Evolutionary conservation across 2,888 invertebrate species (phyloP), one percentile per base, ranked within the genome.

Genomic region (Rhaphigaster nebulosa): DNA sequence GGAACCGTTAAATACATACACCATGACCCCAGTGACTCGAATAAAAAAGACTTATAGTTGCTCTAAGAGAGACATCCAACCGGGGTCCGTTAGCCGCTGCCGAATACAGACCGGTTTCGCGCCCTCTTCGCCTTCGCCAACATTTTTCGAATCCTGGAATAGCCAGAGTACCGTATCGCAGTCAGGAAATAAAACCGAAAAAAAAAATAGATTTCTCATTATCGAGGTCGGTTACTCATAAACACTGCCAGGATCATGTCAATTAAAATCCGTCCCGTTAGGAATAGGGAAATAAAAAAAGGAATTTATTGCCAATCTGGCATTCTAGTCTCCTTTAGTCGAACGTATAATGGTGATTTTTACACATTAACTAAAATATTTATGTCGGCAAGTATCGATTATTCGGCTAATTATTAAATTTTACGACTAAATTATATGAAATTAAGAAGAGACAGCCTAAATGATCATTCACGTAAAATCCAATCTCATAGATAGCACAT

Each of bases 81-180:
- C 0, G 13, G 34, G 38, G 1, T 6, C 70, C 70, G 70, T 76
- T 76, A 76, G 34, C 12, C 20, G 10, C 0, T 34, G 38, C 70
- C 70, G 34, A 76, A 76, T 76, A 34, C 34, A 76, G 70, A 76
- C 70, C 70, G 70, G 70, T 76, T 76, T 76, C 20, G 20, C 23
- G 6, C 70, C 38, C 20, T 1, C 20, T 6, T 34, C 34, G 70
- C 38, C 18, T 38, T 38, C 38, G 0, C 20, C 20, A 38, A 76
- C 70, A 76, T 76, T 76, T 76, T 76, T 76, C 38, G 34, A 76
- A 76, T 38, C 38, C 38, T 2, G 20, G 70, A 76, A 76, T 76
- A 76, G 70, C 70, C 70, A 6, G 70, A 20, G 70, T 76, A 76
- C 70, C 70, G 70, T 34, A 76, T 34, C 23, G 0, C 70, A 38